Evolutionary conservation across 2,113 vertebrate genomes (phyloP).

Genomic region (Menura novaehollandiae): DNA sequence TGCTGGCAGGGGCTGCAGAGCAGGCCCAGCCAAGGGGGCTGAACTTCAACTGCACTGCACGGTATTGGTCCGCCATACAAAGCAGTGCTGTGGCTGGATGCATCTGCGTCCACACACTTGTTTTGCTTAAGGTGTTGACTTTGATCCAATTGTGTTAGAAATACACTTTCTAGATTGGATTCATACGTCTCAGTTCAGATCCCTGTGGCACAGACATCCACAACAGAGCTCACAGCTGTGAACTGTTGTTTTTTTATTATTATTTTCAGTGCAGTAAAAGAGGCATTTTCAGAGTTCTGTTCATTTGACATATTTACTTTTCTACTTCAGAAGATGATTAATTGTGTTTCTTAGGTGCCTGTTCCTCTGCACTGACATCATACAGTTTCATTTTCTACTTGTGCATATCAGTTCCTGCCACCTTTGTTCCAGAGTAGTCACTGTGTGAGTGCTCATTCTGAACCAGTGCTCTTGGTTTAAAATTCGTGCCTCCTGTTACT

Average conservation of each 20-base stretch:
- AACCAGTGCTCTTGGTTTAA: not conserved
- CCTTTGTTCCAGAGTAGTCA: not conserved
- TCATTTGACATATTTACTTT: not conserved
- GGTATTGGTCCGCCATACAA: not conserved
- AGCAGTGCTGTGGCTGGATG: not conserved
- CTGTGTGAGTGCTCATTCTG: not conserved
- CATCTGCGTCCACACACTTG: not conserved
- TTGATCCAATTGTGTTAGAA: not conserved
- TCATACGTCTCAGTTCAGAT: not conserved
- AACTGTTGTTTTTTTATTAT: not conserved
- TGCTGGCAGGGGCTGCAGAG: not conserved
- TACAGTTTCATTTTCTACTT: not conserved
- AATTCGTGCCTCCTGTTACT: not conserved
- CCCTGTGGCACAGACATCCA: not conserved
- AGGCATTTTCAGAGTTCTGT: not conserved
- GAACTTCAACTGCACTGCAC: not conserved
- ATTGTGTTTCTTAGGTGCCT: not conserved
- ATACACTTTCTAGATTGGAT: not conserved
- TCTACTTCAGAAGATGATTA: not conserved
- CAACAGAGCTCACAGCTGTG: not conserved
- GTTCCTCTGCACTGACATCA: not conserved
- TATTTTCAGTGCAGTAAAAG: not conserved
- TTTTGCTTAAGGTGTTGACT: not conserved
- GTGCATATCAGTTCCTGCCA: not conserved
- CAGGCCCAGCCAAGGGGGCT: accelerated